phyloP scores from a whole-genome alignment of 2,113 vertebrate species.

The Guaruba guarouba region DNA sequence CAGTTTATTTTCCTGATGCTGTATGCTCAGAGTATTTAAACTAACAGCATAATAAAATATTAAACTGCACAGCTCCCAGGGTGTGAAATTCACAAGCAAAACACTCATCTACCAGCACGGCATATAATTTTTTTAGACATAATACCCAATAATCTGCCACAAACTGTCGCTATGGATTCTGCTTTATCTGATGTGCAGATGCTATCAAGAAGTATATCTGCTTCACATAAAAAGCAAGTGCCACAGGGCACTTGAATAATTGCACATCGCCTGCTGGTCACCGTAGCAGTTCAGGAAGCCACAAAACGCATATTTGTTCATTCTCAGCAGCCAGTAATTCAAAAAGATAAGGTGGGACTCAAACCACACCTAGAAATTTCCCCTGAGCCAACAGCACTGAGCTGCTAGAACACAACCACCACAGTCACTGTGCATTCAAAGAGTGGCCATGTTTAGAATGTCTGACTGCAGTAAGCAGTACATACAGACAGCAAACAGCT shows the following conservation, averaged over 20 bases:
- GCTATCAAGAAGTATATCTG: not conserved
- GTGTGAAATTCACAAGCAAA: slow-evolving; percentile 61
- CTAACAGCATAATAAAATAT: slow-evolving; percentile 57
- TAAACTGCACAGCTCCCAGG: slow-evolving; percentile 37
- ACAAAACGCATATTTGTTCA: not conserved
- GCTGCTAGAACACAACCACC: not conserved
- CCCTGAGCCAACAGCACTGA: not conserved
- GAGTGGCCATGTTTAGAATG: fast-evolving
- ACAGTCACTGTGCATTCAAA: fast-evolving
- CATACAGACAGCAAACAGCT: not conserved
- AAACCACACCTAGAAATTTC: not conserved
- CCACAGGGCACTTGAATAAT: slow-evolving; percentile 60
- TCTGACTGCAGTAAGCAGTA: not conserved
- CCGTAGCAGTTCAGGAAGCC: not conserved
- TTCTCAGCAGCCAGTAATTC: not conserved
- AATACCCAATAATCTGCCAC: slow-evolving; percentile 59
- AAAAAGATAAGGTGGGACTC: not conserved
- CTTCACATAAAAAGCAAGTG: slow-evolving; percentile 45
- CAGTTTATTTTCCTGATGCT: slow-evolving; percentile 53
- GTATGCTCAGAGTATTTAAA: slow-evolving; percentile 42
- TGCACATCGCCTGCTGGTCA: slow-evolving; percentile 31
- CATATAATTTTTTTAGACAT: slow-evolving; percentile 60
- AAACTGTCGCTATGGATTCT: not conserved
- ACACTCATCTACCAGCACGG: slow-evolving; percentile 23
- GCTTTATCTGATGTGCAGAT: not conserved